These are phyloP conservation scores for Rutpela maculata DNA, from an alignment of 2,888 invertebrate species.

Conservation along the genomic window DNA sequence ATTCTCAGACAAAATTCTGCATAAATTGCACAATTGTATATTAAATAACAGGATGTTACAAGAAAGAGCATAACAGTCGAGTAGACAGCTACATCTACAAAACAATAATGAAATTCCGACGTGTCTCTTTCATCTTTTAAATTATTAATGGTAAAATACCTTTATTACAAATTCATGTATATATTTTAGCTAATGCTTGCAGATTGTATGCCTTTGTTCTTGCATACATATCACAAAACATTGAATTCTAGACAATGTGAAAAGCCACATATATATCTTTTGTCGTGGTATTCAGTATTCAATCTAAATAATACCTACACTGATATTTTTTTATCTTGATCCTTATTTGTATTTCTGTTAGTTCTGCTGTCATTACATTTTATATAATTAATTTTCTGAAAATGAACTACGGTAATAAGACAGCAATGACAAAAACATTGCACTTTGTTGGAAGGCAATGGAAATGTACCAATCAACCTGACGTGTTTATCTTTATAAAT, in stretches of 20 bases:
- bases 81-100: constrained; percentile 22
- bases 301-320: no score
- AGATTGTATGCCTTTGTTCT: constrained; percentile 34
- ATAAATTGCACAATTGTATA: constrained; percentile 15
- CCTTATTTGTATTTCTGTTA: no score
- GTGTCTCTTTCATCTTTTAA: constrained; percentile 32
- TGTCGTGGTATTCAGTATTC: no score
- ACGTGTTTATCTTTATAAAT: no score
- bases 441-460: no score
- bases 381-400: no score
- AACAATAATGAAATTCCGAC: constrained; percentile 31
- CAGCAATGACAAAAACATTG: no score
- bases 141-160: constrained; percentile 18
- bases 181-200: constrained; percentile 11
- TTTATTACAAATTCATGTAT: constrained; percentile 29
- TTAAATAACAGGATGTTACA: constrained; percentile 30
- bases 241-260: neutral
- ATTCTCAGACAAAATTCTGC: constrained; percentile 23
- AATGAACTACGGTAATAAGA: no score
- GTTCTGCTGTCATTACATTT: no score
- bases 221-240: neutral
- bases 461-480: no score
- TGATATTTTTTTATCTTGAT: no score
- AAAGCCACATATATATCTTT: no score
- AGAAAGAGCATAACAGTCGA: constrained; percentile 28